These are phyloP conservation scores for Battus philenor DNA, from an alignment of 1,140 invertebrate species.

Conservation along the genomic window DNA sequence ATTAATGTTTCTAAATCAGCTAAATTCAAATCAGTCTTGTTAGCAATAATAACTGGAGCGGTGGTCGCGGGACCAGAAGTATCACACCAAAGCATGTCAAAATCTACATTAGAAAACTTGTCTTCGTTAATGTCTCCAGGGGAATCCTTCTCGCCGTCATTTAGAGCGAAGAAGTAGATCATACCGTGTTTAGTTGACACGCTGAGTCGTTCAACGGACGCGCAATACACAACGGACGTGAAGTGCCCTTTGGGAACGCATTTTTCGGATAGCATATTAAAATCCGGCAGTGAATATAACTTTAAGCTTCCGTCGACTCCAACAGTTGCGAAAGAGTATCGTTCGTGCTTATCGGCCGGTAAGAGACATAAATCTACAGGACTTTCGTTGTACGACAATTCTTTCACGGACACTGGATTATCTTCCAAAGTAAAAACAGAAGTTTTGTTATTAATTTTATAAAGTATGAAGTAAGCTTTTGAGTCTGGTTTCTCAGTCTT, in stretches of 20 bases:
- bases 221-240: constrained; percentile 85
- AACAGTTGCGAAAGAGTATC: constrained; percentile 66
- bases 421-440: constrained; percentile 70
- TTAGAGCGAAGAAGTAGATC: constrained; percentile 88
- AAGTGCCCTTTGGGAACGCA: constrained; percentile 82
- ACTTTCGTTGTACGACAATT: constrained; percentile 79
- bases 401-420: constrained; percentile 79
- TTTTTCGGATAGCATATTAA: constrained; percentile 80
- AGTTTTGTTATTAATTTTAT: constrained; percentile 58
- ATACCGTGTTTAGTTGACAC: constrained; percentile 86
- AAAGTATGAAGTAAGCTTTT: constrained; percentile 59
- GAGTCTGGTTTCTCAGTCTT: constrained; percentile 40
- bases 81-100: constrained; percentile 56
- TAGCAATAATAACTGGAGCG: constrained; percentile 55
- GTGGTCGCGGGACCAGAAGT: constrained; percentile 75
- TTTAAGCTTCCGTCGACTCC: constrained; percentile 83
- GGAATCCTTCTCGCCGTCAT: constrained; percentile 81
- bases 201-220: constrained; percentile 89
- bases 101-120: constrained; percentile 67
- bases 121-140: constrained; percentile 82
- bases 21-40: constrained; percentile 57
- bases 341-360: constrained; percentile 71
- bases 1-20: constrained; percentile 59
- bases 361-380: constrained; percentile 82
- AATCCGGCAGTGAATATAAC: constrained; percentile 79